Evolutionary conservation across 1,140 invertebrate species (phyloP), one percentile per base, ranked within the genome.

Genomic region (Drosophila sucinea): DNA sequence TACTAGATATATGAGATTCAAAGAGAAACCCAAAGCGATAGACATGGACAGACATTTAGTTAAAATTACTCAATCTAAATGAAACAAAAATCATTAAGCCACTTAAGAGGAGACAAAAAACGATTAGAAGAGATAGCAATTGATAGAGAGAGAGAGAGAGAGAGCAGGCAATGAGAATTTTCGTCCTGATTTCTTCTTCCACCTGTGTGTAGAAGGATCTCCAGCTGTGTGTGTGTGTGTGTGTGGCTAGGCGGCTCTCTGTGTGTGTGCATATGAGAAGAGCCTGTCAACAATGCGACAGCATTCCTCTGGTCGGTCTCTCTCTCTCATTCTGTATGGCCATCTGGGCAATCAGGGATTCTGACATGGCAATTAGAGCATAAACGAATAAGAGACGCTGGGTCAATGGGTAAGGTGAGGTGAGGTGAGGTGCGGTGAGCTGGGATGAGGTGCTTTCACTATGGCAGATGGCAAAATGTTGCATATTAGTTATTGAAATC

Each of bases 401-500:
- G 40, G 40, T 4, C 40, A 41, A 30, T 30, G 40, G 3, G n/a
- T 11, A 41, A 11, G 4, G 4, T 38, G 35, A 10, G 35, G n/a
- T 41, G 30, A 30, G 30, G n/a, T 41, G 40, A 41, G 23, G 23
- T 51, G 7, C 8, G 44, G 17, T 41, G 62, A 25, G 33, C 11
- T 25, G 33, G 1, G 17, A 55, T 32, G 25, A 29, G 44, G 41
- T 25, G 35, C 25, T 40, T n/a, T 33, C 32, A 17, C 33, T 7
- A 29, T 3, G 58, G 57, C 29, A 47, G 40, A 32, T 10, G 27
- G 2, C 25, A 4, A 5, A 23, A 23, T 47, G 33, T 61, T 81
- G 77, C 84, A 86, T 87, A 87, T 87, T 87, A 87, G 84, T 87
- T 87, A 90, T 84, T 89, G 84, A 90, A 87, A 84, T 87, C 84